Evolutionary conservation across 2,888 invertebrate genomes (phyloP), one percentile per base, ranked within the genome.

Genomic region (Pyrgus malvae): DNA sequence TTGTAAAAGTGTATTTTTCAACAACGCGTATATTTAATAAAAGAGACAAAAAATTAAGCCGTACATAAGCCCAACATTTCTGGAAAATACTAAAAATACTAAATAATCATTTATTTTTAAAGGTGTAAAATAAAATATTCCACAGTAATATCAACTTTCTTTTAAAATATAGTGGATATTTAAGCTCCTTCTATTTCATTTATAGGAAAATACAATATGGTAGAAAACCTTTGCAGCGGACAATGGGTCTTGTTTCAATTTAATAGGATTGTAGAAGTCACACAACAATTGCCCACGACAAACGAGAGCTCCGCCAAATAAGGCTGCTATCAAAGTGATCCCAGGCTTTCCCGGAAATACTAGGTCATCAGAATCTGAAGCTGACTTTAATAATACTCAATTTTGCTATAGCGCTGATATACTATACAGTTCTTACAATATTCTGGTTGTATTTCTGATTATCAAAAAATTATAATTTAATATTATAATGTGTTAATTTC

Each of bases 191-290:
- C 9, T 38, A n/a, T 19, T 19, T n/a, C 14, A 19, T 11, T 8
- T 40, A 40, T 19, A 37, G 17, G 17, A 40, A 21, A 11, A 38
- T 21, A 51, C 44, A 51, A 35, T 51, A 27, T 37, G 37, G 27
- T 44, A 44, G 50, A 50, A 50, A 51, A 44, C 44, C 37, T 51
- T 44, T 14, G 35, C 8, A 44, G 44, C 44, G 44, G 44, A 44
- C 31, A 45, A 45, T 45, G 51, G 51, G 37, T 51, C 44, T 37
- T 17, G 51, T 37, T 51, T 14, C 44, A 44, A 44, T 44, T 51
- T 44, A 51, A 51, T 44, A 51, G 50, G 50, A 51, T 51, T 51
- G 50, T 42, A 35, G 42, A 51, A 50, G 50, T 50, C 50, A 50
- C 42, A 50, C 42, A 42, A 42, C 42, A 51, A 51, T 51, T 51